phyloP scores from a whole-genome alignment of 2,797 vertebrate species.

The Urocyon cinereoargenteus region DNA sequence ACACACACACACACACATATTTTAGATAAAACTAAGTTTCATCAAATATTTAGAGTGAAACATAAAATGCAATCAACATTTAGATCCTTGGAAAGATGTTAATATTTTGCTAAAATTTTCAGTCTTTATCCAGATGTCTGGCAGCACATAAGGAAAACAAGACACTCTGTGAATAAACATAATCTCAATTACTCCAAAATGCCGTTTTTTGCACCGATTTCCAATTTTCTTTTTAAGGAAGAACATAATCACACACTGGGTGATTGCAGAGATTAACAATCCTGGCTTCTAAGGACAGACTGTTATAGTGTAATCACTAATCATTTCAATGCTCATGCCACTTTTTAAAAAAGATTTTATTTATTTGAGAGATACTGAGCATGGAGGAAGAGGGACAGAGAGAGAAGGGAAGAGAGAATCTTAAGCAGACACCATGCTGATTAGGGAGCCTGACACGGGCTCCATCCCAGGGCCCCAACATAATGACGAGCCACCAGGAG shows the following conservation, averaged over 20 bases:
- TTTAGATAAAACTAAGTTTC: slow-evolving; percentile 53
- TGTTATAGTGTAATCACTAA: neutral
- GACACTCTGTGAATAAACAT: slow-evolving; percentile 72
- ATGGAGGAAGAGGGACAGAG: neutral
- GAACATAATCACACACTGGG: slow-evolving; percentile 49
- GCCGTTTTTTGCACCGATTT: slow-evolving; percentile 59
- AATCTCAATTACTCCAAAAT: slow-evolving; percentile 76
- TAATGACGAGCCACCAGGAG: neutral
- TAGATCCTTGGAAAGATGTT: slow-evolving; percentile 67
- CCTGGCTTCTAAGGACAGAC: neutral
- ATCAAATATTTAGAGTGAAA: slow-evolving; percentile 71
- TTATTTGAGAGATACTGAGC: neutral
- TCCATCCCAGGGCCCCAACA: neutral
- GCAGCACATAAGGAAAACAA: slow-evolving; percentile 72
- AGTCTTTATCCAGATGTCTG: slow-evolving; percentile 72
- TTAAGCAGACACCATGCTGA: neutral
- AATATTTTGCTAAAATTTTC: slow-evolving; percentile 67
- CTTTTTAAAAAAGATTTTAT: neutral
- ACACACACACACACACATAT: neutral
- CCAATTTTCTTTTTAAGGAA: slow-evolving; percentile 38
- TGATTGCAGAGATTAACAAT: slow-evolving; percentile 2
- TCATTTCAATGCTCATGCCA: neutral
- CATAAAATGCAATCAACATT: slow-evolving; percentile 63
- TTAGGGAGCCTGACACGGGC: neutral
- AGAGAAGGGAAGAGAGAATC: neutral